Conservation (phyloP, 2,797 vertebrate genomes). For the Hapalemur alaotrensis region DNA sequence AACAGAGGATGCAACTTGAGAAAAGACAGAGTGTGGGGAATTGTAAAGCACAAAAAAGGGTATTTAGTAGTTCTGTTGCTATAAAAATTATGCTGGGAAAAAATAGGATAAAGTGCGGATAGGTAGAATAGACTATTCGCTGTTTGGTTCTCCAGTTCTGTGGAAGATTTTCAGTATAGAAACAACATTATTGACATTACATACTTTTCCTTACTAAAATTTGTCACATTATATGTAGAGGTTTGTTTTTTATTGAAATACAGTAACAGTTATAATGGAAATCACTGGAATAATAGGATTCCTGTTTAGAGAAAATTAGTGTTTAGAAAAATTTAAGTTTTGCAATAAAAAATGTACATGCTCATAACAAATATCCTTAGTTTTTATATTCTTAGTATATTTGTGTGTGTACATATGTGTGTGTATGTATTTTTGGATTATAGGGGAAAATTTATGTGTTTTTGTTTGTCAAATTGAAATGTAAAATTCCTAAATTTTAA, state of each 20-base stretch:
- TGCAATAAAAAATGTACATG: background rate
- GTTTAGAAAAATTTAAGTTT: background rate
- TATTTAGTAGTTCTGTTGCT: accelerated
- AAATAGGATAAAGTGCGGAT: accelerated
- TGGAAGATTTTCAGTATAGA: background rate
- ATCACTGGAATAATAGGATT: background rate
- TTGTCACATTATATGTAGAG: background rate
- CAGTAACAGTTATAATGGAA: background rate
- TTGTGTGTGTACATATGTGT: background rate
- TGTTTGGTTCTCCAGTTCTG: background rate
- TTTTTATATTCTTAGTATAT: background rate
- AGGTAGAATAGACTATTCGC: accelerated
- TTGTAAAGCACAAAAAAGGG: accelerated
- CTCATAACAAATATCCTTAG: background rate
- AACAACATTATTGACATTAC: accelerated
- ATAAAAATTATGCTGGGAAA: background rate
- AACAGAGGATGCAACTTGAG: background rate
- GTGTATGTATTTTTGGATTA: background rate
- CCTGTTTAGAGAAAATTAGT: background rate
- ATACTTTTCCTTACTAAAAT: background rate
- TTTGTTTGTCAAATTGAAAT: background rate
- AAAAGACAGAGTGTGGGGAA: background rate
- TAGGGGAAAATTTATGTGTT: background rate
- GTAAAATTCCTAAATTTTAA: background rate
- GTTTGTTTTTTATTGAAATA: background rate